These are phyloP conservation scores for Hycleus phaleratus DNA, from an alignment of 1,140 invertebrate genomes.

Conservation along the genomic window DNA sequence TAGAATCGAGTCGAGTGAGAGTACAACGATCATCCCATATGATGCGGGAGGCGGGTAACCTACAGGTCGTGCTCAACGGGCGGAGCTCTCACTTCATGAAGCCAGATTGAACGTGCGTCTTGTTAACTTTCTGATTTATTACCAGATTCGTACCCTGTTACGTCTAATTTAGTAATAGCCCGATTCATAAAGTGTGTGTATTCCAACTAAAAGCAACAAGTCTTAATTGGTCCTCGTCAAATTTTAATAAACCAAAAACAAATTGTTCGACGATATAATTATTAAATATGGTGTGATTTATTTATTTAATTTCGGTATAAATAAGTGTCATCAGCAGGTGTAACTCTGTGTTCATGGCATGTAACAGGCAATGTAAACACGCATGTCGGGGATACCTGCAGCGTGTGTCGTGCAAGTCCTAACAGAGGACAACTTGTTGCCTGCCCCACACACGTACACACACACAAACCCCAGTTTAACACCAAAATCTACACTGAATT, in stretches of 20 bases:
- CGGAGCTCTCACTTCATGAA: conserved; percentile 36
- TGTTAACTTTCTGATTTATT: conserved; percentile 40
- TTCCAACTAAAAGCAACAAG: too few relatives aligned
- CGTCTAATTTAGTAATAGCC: conserved; percentile 16
- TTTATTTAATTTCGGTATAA: neutral
- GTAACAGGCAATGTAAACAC: conserved; percentile 23
- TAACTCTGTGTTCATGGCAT: conserved; percentile 9
- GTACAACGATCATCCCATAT: conserved; percentile 31
- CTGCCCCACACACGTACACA: conserved; percentile 22
- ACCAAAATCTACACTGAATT: neutral
- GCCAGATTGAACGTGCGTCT: conserved; percentile 33
- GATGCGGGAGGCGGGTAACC: conserved; percentile 28
- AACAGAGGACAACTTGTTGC: conserved; percentile 32
- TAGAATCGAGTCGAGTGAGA: conserved; percentile 4
- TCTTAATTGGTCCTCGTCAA: too few relatives aligned
- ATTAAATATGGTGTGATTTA: neutral
- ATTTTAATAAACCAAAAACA: too few relatives aligned
- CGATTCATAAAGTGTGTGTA: too few relatives aligned
- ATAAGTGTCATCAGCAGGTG: conserved; percentile 11
- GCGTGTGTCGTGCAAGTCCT: conserved; percentile 19
- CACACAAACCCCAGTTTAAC: too few relatives aligned
- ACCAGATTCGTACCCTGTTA: conserved; percentile 20
- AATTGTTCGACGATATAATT: too few relatives aligned
- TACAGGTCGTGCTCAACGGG: conserved; percentile 31
- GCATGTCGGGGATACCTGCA: conserved; percentile 24